Evolutionary conservation across 2,113 vertebrate species (phyloP), one percentile per base, ranked within the genome.

Genomic region (Gallinago jamesoni): DNA sequence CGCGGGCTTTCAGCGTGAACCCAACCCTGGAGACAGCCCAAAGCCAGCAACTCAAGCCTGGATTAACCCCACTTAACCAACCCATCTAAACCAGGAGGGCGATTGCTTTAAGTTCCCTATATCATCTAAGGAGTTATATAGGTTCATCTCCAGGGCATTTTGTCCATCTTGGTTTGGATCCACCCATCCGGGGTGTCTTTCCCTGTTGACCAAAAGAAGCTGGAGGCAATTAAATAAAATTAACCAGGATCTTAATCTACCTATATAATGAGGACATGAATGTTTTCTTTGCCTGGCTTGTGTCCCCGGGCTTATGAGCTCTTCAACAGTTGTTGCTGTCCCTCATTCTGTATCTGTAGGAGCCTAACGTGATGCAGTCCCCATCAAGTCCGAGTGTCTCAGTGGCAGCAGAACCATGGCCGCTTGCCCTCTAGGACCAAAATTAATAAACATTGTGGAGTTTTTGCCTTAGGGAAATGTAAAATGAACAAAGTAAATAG

Each of bases 301-400:
- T 27, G 5, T 55, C 13, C 23, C 31, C 8, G 28, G 13, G 9
- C 25, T 77, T 72, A 9, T 7, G 25, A 73, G 37, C 7, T 21
- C 20, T 68, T 73, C 11, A 22, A 39, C 39, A 18, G 24, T 27
- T 47, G 19, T 25, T 64, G n/a, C 7, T 27, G 55, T 59, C 15
- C 53, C 23, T 74, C 48, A 7, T 8, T 12, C 19, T 6, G 4
- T 55, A 1, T 5, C 33, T 74, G 33, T 30, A 12, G 16, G 28
- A 20, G 9, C 63, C 43, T 74, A 62, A 37, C 10, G 7, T 0
- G 1, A 37, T 0, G 0, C n/a, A 48, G 43, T 11, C 9, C 33
- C 7, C 35, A 20, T 33, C 16, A 68, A 57, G 41, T 20, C 33
- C 22, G 10, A 18, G 20, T 2, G 12, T 59, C 21, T 16, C 22